A percentile compares a stretch with the other conserved stretches of the same genome.
phyloP scores from a whole-genome alignment of 2,888 invertebrate genomes.

The Thera britannica region DNA sequence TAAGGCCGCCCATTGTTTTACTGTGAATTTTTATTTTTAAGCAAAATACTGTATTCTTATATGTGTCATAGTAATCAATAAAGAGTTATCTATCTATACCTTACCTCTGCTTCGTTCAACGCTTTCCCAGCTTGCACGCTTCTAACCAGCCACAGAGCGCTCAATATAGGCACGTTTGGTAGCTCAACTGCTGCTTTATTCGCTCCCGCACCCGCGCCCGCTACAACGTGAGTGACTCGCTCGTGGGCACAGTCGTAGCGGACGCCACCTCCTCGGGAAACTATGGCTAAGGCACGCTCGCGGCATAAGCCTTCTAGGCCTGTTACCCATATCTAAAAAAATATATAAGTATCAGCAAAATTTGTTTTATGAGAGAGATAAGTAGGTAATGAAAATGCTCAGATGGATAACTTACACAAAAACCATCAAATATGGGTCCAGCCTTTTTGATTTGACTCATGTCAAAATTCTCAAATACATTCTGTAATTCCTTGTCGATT shows the following conservation, averaged over 20 bases:
- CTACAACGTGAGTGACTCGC: constrained; percentile 91
- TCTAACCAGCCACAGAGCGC: constrained; percentile 90
- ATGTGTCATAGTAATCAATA: too few relatives aligned
- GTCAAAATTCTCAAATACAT: constrained; percentile 79
- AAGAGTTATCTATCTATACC: too few relatives aligned
- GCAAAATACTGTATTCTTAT: too few relatives aligned
- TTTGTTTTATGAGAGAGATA: neutral
- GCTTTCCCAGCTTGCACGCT: constrained; percentile 84
- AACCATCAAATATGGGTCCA: constrained; percentile 95
- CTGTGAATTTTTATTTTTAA: too few relatives aligned
- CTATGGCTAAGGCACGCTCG: constrained; percentile 67
- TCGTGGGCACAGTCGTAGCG: constrained; percentile 90
- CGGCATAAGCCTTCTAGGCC: constrained; percentile 66
- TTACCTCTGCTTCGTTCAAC: constrained; percentile 64
- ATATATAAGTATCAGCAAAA: neutral
- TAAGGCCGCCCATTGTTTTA: too few relatives aligned
- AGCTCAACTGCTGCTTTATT: constrained; percentile 43
- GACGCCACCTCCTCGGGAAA: constrained; percentile 90
- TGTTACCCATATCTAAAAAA: constrained; percentile 68
- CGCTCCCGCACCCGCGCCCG: constrained; percentile 86
- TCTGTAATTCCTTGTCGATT: constrained; percentile 63
- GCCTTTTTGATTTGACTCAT: constrained; percentile 88
- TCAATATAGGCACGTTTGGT: constrained; percentile 86
- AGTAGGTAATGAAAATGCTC: neutral
- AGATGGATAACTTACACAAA: constrained; percentile 86